Evolutionary conservation across 2,797 vertebrate genomes (phyloP), one percentile per base, ranked within the genome.

Genomic region (Linurgus olivaceus): DNA sequence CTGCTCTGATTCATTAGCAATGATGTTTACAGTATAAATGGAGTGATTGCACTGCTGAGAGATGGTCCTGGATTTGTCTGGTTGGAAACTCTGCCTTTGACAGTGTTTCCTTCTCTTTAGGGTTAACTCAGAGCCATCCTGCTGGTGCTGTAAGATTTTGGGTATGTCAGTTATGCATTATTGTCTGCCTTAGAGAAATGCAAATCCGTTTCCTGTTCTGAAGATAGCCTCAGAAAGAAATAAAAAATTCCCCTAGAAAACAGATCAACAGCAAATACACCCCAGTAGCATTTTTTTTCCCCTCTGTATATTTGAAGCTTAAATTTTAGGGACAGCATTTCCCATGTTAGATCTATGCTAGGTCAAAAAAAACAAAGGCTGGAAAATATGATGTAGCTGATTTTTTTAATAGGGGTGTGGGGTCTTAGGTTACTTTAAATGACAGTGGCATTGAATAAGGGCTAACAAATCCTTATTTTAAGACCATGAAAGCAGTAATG

Each of bases 261-360:
- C 8, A 75, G 50, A 37, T 74, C 13, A 78, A 29, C n/a, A 58
- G 33, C n/a, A 86, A 71, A 42, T 88, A 44, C 3, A 58, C 5
- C 9, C 24, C 20, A 37, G 2, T 25, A 68, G 51, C 4, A 8
- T 11, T 45, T 48, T n/a, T 2, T 31, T 2, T 0, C 2, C 6
- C 2, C 7, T 37, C 13, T 42, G 7, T 52, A 20, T 0, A 24
- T 55, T 52, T 67, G 21, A 57, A 85, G 18, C 35, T 86, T 89
- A 71, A 51, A 1, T 79, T 89, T 82, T 76, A 86, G 88, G 29
- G 50, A 31, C 16, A 24, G 51, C 26, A 52, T 13, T 65, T 82
- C 47, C 20, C 6, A 1, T 63, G 20, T 59, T 80, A 48, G 24
- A 40, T 21, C 25, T 79, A 10, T 72, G 31, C 17, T 7, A 45